These are phyloP conservation scores for Trinectes maculatus DNA, from an alignment of 2,113 vertebrate genomes.

Conservation along the genomic window DNA sequence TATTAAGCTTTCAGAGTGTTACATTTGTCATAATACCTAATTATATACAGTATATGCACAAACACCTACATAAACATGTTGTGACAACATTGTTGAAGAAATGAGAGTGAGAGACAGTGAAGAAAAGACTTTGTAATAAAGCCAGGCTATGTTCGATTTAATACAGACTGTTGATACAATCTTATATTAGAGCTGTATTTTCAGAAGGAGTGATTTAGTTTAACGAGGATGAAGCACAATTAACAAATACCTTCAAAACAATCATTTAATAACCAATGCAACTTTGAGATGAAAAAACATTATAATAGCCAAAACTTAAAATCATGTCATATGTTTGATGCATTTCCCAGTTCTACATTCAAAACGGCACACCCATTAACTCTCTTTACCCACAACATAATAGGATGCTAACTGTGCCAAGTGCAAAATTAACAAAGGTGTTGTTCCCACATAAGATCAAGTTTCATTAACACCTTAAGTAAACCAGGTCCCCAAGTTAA, in stretches of 20 bases:
- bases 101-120: no score
- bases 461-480: constrained; percentile 54
- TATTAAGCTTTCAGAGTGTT: no score
- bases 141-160: background rate
- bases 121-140: no score
- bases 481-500: constrained; percentile 45
- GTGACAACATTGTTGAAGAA: no score
- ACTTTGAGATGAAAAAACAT: constrained; percentile 25
- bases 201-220: background rate
- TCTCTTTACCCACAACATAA: constrained; percentile 17
- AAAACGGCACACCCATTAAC: background rate
- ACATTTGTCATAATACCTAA: no score
- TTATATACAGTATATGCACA: no score
- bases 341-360: constrained; percentile 18
- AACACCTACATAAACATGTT: no score
- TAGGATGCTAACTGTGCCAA: constrained; percentile 29
- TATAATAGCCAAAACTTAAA: background rate
- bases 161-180: background rate
- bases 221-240: background rate
- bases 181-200: background rate
- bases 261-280: constrained; percentile 1
- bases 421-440: constrained; percentile 65
- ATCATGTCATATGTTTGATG: background rate
- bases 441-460: constrained; percentile 26
- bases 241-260: constrained; percentile 10